Evolutionary conservation across 2,888 invertebrate genomes (phyloP), one percentile per base, ranked within the genome.

Genomic region (Leptopilina drosophilae): DNA sequence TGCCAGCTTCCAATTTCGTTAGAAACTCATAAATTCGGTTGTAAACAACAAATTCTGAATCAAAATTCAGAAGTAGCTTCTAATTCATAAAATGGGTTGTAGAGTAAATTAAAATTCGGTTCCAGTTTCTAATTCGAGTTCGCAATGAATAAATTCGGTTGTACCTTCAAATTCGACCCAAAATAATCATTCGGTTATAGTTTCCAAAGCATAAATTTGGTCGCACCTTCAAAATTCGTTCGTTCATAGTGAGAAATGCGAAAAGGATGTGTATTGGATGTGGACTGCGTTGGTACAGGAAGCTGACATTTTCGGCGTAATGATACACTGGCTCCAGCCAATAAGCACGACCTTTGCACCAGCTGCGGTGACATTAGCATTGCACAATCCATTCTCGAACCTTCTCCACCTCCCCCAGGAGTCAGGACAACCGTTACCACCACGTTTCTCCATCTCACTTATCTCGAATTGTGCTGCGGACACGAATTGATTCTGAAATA

Each of bases 291-390:
- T n/a, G n/a, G n/a, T 40, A 64, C 64, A 14, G 64, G 78, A 81
- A 81, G 81, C 77, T 56, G 78, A 77, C 83, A 80, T 82, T 83
- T 83, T 77, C 76, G 75, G 76, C 73, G 69, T 83, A 83, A 82
- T 82, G 81, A 83, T 83, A 82, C 81, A 82, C 77, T 81, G 81
- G 79, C 77, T 64, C 77, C 64, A 64, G 78, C 82, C 83, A 83
- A 83, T 83, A 83, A 82, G 80, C 81, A 81, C 80, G 80, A 69
- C 78, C 78, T 79, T 81, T 80, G 83, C 81, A 77, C 80, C 82
- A 81, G 83, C 81, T 83, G 83, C 79, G 81, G 83, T 82, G 82
- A 83, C 82, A 83, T 82, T 83, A 82, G 83, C 82, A 83, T 81
- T 81, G 81, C 82, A 82, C 82, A 80, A 83, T 78, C 82, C 64